Evolutionary conservation across 2,888 invertebrate genomes (phyloP), one percentile per base, ranked within the genome.

Genomic region (Epinotia ramella): DNA sequence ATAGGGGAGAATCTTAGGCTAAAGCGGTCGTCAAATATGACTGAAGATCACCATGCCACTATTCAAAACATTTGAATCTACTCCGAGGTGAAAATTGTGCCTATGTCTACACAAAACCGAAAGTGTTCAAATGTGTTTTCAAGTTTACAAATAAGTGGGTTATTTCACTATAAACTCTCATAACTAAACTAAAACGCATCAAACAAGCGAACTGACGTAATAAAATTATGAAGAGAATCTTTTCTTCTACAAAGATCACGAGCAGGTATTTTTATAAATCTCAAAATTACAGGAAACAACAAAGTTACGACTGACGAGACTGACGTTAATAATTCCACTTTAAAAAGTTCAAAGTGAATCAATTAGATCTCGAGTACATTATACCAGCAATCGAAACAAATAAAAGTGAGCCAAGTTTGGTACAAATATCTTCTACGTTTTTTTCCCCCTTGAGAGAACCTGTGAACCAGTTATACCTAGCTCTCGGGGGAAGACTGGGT

Each of bases 241-340:
- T n/a, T 40, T 18, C 44, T 44, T 44, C 44, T 44, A 44, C 63
- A 63, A 44, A 53, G 12, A 65, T 65, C 66, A 49, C 18, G 16
- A 49, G 49, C 16, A 49, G 49, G 49, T 59, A 69, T 44, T 59
- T 59, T 67, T 18, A 57, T 69, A 59, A 57, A 68, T 56, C 33
- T 18, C 68, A 59, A 46, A 69, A 69, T n/a, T 24, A 60, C 60
- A 69, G 69, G 59, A 69, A 69, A 69, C 46, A n/a, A 28, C 24
- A 24, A 46, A 69, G 46, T 73, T 65, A 73, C 64, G 65, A 73
- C 65, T 73, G 64, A 65, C 64, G 46, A 65, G 46, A 0, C 40
- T 64, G 72, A 73, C 72, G 65, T 73, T 65, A 73, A 73, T 73
- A 73, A 44, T 65, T 18, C 72, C 72, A 65, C 64, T 73, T 73